These are phyloP conservation scores for Xyliphius kryptos DNA, from an alignment of 2,113 vertebrate species.

Conservation along the genomic window DNA sequence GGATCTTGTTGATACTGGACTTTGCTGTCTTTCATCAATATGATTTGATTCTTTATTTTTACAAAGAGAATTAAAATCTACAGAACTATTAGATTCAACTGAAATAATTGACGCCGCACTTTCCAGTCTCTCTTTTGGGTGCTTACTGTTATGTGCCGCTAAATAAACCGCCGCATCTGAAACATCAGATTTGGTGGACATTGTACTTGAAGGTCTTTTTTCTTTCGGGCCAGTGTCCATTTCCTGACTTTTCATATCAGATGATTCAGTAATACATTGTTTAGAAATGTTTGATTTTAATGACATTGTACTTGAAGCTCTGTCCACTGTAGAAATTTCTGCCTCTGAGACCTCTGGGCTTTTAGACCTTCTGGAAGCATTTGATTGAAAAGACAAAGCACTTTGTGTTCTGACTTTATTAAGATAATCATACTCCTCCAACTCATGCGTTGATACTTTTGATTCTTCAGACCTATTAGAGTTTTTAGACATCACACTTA, in stretches of 20 bases:
- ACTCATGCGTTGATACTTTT: conserved; percentile 12
- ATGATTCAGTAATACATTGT: conserved; percentile 26
- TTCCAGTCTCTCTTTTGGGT: conserved; percentile 34
- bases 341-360: conserved; percentile 7
- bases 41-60: conserved; percentile 23
- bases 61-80: conserved; percentile 15
- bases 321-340: not conserved
- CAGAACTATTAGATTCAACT: conserved; percentile 19
- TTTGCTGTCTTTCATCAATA: conserved; percentile 3
- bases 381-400: conserved; percentile 19
- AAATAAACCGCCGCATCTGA: conserved; percentile 39
- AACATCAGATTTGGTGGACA: conserved; percentile 42
- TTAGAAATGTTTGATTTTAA: conserved; percentile 30
- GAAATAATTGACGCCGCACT: conserved; percentile 47
- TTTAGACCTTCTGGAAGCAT: conserved; percentile 12
- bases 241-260: conserved; percentile 11
- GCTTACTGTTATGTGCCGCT: conserved; percentile 13
- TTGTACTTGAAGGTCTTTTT: conserved; percentile 22
- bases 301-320: conserved; percentile 19
- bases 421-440: conserved; percentile 6
- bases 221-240: not conserved
- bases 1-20: conserved; percentile 30
- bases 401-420: conserved; percentile 20
- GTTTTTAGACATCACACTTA: conserved; percentile 21
- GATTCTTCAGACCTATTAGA: conserved; percentile 32